phyloP scores from a whole-genome alignment of 2,113 vertebrate genomes.

The Madoqua kirkii region DNA sequence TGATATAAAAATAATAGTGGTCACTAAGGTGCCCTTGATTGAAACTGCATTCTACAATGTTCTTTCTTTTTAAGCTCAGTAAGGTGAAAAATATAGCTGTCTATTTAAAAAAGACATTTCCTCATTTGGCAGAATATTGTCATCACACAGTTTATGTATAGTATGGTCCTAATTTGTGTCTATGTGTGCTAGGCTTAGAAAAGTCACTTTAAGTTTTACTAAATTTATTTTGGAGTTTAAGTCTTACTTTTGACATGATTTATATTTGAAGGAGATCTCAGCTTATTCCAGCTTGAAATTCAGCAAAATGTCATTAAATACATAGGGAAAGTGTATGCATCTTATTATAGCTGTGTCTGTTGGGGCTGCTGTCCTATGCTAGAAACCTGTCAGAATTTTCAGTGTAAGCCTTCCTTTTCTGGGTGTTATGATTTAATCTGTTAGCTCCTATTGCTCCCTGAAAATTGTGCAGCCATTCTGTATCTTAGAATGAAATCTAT shows the following conservation, averaged over 20 bases:
- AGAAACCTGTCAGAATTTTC: constrained; percentile 51
- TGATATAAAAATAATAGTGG: constrained; percentile 27
- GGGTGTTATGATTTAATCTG: constrained; percentile 25
- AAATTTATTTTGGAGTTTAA: constrained; percentile 61
- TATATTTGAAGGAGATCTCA: constrained; percentile 48
- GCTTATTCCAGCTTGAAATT: constrained; percentile 52
- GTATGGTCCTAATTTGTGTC: constrained; percentile 73
- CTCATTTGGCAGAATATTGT: constrained; percentile 70
- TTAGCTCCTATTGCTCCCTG: background rate
- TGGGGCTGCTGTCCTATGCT: background rate
- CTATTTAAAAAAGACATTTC: constrained; percentile 78
- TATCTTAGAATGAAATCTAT: background rate
- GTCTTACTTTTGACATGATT: constrained; percentile 67
- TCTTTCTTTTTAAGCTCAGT: constrained; percentile 62
- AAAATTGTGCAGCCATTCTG: background rate
- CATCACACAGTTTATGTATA: constrained; percentile 66
- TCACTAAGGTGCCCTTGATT: constrained; percentile 49
- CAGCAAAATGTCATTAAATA: constrained; percentile 47
- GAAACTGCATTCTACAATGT: constrained; percentile 63
- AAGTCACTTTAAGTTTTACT: constrained; percentile 59
- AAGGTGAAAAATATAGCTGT: constrained; percentile 72
- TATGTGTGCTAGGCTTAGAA: constrained; percentile 59
- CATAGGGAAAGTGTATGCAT: background rate
- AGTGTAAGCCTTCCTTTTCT: constrained; percentile 12
- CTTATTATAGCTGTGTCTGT: constrained; percentile 34